Base-by-base conservation (phyloP, 1,140 invertebrate genomes). In the Drosophila tristis region DNA sequence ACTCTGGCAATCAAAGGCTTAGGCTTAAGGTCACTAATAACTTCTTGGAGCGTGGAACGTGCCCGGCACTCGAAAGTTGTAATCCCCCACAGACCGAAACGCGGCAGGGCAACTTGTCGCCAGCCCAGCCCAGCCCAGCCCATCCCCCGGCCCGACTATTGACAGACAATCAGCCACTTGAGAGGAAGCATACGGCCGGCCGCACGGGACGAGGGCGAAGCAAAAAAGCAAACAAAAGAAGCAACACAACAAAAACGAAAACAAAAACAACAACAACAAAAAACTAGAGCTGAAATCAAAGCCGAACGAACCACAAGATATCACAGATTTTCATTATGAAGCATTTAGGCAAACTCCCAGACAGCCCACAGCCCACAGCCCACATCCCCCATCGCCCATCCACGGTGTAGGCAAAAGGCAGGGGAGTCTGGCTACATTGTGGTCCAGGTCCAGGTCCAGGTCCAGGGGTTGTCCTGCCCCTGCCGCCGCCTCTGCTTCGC, bases 261-360 rank as follows among this genome's bases (percentile, higher is more conserved):
- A 26, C 5, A 6, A 5, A 26, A 26, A 26, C 11, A 35, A 39
- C 4, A 13, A 4, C 13, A 78, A 76, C 66, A 78, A 20, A 3
- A 4, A 15, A 16, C 16, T 7, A 51, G 26, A 35, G n/a, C n/a
- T 42, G 25, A 89, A 89, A 87, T 87, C 82, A 87, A 82, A 87
- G 82, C 54, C 78, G 51, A 54, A 73, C 64, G 55, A 31, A 29
- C 44, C 55, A 72, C 74, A 89, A 87, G 78, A 82, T 89, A 87
- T 87, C 82, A 87, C 82, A 79, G 82, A 81, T 89, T 87, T 87
- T 87, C 82, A 87, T 87, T 87, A 87, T 87, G 84, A 87, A 82
- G 82, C 84, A 87, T 87, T 87, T 87, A 87, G 82, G 71, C 39
- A 29, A 67, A 74, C 47, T 25, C 42, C 53, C 45, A 54, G 16